phyloP scores from a whole-genome alignment of 1,140 invertebrate species.

The Whitmania pigra region DNA sequence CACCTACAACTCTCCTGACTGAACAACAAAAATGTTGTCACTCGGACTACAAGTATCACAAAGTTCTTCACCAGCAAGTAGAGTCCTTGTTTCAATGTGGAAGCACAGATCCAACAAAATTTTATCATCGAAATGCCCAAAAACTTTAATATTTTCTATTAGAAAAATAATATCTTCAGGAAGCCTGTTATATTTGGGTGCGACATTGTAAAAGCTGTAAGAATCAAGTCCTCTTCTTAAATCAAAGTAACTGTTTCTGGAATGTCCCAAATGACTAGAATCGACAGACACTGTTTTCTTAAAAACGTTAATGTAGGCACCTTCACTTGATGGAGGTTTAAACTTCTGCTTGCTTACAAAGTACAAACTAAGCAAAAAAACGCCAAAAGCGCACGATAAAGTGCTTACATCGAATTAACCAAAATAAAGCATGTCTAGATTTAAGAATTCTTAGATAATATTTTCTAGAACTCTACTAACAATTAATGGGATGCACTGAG shows the following conservation, averaged over 20 bases:
- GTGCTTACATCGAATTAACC: no score
- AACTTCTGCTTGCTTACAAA: no score
- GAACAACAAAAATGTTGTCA: slow-evolving; percentile 91
- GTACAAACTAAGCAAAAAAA: no score
- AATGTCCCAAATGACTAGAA: no score
- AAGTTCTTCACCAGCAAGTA: slow-evolving; percentile 67
- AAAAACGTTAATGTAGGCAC: no score
- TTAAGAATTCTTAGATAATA: no score
- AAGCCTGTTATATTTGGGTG: slow-evolving; percentile 56
- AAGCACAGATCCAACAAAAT: slow-evolving; percentile 88
- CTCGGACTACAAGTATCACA: slow-evolving; percentile 86
- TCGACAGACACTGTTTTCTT: no score
- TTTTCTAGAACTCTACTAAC: no score
- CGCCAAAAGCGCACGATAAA: no score
- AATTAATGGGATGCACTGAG: no score
- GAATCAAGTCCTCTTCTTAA: slow-evolving; percentile 5
- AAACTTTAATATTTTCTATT: slow-evolving; percentile 84
- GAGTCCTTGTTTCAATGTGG: slow-evolving; percentile 75
- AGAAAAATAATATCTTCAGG: slow-evolving; percentile 88
- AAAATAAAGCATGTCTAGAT: no score
- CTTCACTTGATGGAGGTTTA: no score
- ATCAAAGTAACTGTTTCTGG: slow-evolving; percentile 10
- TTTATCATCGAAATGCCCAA: slow-evolving; percentile 93
- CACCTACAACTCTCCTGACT: slow-evolving; percentile 80
- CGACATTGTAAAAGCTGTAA: slow-evolving; percentile 5